Percentiles rank a stretch among this genome's conserved stretches.
Conservation (phyloP, 2,797 vertebrate species). For the Gymnopithys bicolor region DNA sequence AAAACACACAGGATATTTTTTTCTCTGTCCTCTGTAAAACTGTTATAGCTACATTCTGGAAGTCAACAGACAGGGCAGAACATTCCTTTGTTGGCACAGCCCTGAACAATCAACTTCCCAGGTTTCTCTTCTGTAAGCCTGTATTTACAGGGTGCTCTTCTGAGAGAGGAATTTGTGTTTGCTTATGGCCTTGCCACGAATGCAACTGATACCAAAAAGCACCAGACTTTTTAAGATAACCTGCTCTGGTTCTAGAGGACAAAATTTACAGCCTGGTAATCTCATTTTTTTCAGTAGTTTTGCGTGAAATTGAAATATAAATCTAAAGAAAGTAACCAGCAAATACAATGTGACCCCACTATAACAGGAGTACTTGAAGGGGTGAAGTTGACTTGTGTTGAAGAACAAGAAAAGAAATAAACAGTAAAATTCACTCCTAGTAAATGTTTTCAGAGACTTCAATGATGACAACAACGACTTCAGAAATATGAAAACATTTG, state of each 20-base stretch:
- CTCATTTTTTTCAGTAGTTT: not conserved
- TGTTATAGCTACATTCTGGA: not conserved
- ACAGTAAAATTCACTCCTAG: not conserved
- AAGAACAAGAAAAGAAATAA: not conserved
- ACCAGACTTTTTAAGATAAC: not conserved
- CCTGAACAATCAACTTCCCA: constrained; percentile 7
- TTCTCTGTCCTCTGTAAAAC: not conserved
- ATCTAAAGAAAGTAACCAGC: not conserved
- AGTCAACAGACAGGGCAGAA: not conserved
- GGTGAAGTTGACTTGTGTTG: not conserved
- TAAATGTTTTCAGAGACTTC: not conserved
- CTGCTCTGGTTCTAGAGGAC: not conserved
- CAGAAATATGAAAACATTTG: not conserved
- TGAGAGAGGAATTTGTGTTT: constrained; percentile 26
- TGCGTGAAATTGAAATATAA: not conserved
- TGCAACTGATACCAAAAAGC: not conserved
- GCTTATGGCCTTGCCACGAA: constrained; percentile 31
- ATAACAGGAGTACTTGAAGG: not conserved
- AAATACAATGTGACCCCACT: not conserved
- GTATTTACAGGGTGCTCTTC: constrained; percentile 10
- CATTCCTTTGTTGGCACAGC: constrained; percentile 14
- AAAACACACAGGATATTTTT: not conserved
- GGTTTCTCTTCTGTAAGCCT: not conserved
- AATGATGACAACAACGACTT: not conserved
- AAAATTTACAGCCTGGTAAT: not conserved